Percentiles rank a stretch among this genome's conserved stretches.
Evolutionary conservation across 2,797 vertebrate genomes (phyloP).

Genomic region (Forpus xanthops): DNA sequence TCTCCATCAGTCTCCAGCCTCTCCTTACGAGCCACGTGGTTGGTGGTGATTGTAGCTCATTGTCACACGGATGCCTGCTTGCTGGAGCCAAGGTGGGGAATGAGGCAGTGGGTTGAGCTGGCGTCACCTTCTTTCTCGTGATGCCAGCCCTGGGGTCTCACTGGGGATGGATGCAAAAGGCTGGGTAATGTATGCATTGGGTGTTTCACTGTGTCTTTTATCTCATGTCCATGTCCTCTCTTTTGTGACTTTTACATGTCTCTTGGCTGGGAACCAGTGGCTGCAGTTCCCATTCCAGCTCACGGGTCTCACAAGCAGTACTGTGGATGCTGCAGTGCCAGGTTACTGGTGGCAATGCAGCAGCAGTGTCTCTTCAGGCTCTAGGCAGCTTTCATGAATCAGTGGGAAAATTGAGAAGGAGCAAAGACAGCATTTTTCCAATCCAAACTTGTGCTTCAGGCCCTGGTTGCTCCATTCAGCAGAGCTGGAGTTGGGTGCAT

Average conservation of each 20-base stretch:
- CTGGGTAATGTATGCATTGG: rapidly evolving
- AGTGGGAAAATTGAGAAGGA: not conserved
- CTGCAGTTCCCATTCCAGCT: not conserved
- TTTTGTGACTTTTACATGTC: not conserved
- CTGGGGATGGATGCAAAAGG: not conserved
- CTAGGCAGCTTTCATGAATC: not conserved
- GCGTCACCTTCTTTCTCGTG: not conserved
- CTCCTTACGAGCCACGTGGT: not conserved
- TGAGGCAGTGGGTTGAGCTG: not conserved
- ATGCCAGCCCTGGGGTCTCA: not conserved
- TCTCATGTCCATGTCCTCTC: not conserved
- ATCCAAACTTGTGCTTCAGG: not conserved
- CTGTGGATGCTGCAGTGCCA: not conserved
- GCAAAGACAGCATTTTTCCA: not conserved
- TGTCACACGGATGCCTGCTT: rapidly evolving
- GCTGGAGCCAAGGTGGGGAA: not conserved
- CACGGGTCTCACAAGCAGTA: not conserved
- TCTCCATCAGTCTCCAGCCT: not conserved
- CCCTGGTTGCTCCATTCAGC: rapidly evolving
- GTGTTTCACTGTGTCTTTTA: not conserved
- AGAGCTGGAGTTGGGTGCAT: not conserved
- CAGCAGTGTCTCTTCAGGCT: constrained; percentile 6
- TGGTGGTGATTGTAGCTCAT: not conserved
- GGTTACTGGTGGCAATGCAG: not conserved
- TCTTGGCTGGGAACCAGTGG: not conserved